Percentiles rank a stretch among this genome's conserved stretches.
Evolutionary conservation across 2,888 invertebrate genomes (phyloP).

Genomic region (Herminia tarsipennalis): DNA sequence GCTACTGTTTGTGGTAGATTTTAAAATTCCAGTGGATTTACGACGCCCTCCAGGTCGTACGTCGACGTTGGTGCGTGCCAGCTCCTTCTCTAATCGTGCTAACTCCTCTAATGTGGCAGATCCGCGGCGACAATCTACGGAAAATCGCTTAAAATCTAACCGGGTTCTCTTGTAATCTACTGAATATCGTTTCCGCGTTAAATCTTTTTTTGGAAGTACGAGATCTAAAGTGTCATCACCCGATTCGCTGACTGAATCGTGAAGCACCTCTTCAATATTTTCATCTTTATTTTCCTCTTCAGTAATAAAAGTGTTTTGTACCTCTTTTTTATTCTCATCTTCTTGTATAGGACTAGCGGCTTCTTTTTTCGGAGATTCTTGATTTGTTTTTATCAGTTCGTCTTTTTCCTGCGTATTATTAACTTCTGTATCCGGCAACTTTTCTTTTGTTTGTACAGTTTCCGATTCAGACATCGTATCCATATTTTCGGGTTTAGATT

Average conservation of each 20-base stretch:
- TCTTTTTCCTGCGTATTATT: constrained; percentile 13
- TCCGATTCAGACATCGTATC: constrained; percentile 57
- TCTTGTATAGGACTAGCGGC: not conserved
- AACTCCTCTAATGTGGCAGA: constrained; percentile 74
- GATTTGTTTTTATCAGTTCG: constrained; percentile 10
- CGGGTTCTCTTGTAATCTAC: constrained; percentile 74
- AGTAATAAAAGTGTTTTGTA: constrained; percentile 1
- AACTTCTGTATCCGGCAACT: constrained; percentile 19
- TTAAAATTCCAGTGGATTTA: constrained; percentile 79
- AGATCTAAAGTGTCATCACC: constrained; percentile 60
- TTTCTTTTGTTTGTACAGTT: constrained; percentile 46
- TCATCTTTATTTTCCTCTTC: constrained; percentile 36
- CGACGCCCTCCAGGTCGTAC: constrained; percentile 67
- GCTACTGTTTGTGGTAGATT: constrained; percentile 72
- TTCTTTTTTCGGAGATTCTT: constrained; percentile 9
- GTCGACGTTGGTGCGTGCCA: constrained; percentile 75
- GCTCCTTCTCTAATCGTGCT: constrained; percentile 68
- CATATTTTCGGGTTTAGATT: constrained; percentile 74
- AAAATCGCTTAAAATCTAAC: constrained; percentile 76
- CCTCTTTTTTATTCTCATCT: constrained; percentile 9
- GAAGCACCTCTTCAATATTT: constrained; percentile 46
- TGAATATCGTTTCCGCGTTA: constrained; percentile 72
- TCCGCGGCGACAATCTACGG: constrained; percentile 74
- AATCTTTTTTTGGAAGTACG: constrained; percentile 61
- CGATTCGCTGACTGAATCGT: constrained; percentile 53